Conservation (phyloP, 2,113 vertebrate genomes). For the Butastur rufipennis region DNA sequence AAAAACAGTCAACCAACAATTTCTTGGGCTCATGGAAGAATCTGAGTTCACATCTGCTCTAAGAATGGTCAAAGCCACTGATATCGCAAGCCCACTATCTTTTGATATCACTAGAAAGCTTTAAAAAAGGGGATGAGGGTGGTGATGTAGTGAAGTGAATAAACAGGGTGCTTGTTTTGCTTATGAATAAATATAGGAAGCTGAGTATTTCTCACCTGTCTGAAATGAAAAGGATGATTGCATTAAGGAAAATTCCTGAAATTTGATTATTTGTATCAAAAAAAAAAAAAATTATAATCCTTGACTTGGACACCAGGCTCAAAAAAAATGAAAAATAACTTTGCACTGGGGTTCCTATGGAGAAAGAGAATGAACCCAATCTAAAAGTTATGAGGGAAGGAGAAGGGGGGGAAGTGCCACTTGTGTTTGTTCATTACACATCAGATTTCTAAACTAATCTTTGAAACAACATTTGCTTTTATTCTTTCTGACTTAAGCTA, state of each 20-base stretch:
- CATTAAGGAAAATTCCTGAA: background rate
- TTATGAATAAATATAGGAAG: background rate
- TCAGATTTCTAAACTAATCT: constrained; percentile 55
- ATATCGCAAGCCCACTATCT: background rate
- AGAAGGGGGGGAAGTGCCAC: background rate
- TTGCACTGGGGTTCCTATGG: background rate
- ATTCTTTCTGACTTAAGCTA: constrained; percentile 74
- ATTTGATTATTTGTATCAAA: background rate
- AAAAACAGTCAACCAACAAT: background rate
- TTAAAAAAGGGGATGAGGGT: background rate
- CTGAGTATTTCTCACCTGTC: background rate
- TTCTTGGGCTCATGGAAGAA: background rate
- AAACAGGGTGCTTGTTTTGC: background rate
- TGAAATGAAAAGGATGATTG: background rate
- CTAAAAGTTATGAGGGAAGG: background rate
- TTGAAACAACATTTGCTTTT: constrained; percentile 62
- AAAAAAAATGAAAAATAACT: background rate
- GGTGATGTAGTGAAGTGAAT: background rate
- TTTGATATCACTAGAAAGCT: background rate
- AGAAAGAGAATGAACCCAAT: background rate
- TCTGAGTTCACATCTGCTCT: background rate
- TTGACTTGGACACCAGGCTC: background rate
- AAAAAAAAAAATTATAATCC: too few relatives aligned
- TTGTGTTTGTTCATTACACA: background rate
- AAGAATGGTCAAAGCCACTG: background rate